These are phyloP conservation scores for Euphysa ruthae DNA, from an alignment of 30 jellyfish, hydroid and myxozoan species.

Conservation along the genomic window DNA sequence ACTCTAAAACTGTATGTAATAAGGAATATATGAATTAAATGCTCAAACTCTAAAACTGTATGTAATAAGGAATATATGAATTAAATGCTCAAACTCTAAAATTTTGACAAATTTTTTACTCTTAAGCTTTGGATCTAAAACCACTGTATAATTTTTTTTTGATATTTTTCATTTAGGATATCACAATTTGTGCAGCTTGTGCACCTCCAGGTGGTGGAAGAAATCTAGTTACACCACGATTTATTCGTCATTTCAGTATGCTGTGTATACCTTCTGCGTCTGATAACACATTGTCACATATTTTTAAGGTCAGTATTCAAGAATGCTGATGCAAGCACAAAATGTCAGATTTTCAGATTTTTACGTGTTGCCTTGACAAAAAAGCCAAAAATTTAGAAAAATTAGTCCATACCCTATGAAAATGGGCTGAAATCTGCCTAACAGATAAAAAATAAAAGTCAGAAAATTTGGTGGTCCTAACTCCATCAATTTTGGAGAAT, in stretches of 20 bases:
- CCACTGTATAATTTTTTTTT: background rate
- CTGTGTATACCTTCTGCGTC: conserved; percentile 69
- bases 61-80: background rate
- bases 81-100: background rate
- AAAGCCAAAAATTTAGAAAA: too few relatives aligned
- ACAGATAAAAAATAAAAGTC: too few relatives aligned
- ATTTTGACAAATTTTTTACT: background rate
- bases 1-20: too few relatives aligned
- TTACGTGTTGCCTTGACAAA: too few relatives aligned
- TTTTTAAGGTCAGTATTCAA: conserved; percentile 62
- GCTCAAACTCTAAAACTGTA: too few relatives aligned
- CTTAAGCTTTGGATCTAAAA: background rate
- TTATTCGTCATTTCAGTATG: conserved; percentile 86
- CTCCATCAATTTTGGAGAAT: too few relatives aligned
- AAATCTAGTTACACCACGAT: conserved; percentile 91
- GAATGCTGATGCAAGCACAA: too few relatives aligned
- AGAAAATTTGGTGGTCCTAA: too few relatives aligned
- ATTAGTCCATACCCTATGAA: too few relatives aligned
- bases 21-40: too few relatives aligned
- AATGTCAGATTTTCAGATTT: too few relatives aligned
- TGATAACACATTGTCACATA: conserved; percentile 65
- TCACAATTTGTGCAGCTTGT: conserved; percentile 88
- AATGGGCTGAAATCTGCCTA: too few relatives aligned
- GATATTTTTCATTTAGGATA: conserved; percentile 35
- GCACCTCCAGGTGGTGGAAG: conserved; percentile 99